These are phyloP conservation scores for Sebastes trivittatus DNA, from an alignment of 2,797 vertebrate species.

Conservation along the genomic window DNA sequence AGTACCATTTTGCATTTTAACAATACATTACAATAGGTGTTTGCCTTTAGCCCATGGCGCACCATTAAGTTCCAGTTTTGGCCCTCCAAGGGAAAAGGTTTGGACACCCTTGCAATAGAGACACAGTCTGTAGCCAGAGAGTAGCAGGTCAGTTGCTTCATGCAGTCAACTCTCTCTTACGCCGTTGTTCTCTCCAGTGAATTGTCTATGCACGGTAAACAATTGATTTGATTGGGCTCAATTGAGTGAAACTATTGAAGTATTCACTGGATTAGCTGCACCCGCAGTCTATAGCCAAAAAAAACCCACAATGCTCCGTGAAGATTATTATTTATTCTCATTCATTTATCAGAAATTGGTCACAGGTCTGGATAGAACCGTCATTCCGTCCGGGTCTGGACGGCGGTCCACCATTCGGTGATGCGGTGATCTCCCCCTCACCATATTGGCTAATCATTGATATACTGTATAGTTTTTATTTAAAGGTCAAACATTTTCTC, in stretches of 20 bases:
- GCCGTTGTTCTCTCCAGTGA: neutral
- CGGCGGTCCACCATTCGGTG: neutral
- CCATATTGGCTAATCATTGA: neutral
- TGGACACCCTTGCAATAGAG: too few relatives aligned
- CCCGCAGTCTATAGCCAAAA: neutral
- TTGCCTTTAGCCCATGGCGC: too few relatives aligned
- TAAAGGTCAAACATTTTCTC: slow-evolving; percentile 10
- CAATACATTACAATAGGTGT: too few relatives aligned
- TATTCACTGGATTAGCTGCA: neutral
- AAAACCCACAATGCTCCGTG: neutral
- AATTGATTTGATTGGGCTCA: neutral
- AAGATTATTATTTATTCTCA: neutral
- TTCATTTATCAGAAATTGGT: neutral
- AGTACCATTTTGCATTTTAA: too few relatives aligned
- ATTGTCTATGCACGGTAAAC: neutral
- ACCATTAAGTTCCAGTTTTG: too few relatives aligned
- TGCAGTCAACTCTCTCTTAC: neutral
- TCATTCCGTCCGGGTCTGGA: neutral
- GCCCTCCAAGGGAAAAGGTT: too few relatives aligned
- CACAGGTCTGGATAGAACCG: neutral
- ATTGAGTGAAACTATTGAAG: neutral
- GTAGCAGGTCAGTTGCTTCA: neutral
- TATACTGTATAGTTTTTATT: neutral
- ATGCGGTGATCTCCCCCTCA: neutral
- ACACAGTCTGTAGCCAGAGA: neutral